Percentiles rank a stretch among this genome's conserved stretches.
phyloP scores from a whole-genome alignment of 1,140 invertebrate genomes.

The Phocides pigmalion region DNA sequence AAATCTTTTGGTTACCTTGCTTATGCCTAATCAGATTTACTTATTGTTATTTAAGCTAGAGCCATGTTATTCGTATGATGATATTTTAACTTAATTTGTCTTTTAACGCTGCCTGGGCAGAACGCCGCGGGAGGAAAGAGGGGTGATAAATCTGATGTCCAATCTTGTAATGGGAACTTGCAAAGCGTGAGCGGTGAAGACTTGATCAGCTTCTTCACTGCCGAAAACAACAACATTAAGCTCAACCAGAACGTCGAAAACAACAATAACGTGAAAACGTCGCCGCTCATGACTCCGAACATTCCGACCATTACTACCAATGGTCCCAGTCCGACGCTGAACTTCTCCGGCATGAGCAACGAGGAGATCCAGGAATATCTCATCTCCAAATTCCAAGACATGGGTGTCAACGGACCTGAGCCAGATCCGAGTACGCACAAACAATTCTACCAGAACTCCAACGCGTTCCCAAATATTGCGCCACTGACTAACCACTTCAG shows the following conservation, averaged over 20 bases:
- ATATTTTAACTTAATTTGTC: slow-evolving; percentile 31
- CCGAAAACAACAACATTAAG: slow-evolving; percentile 46
- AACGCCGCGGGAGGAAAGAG: slow-evolving; percentile 35
- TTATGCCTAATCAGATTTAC: too few relatives aligned
- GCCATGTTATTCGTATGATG: neutral
- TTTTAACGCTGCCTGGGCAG: slow-evolving; percentile 47
- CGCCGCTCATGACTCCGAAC: slow-evolving; percentile 47
- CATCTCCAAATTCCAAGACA: slow-evolving; percentile 69
- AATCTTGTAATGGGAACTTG: slow-evolving; percentile 54
- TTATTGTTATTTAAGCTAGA: too few relatives aligned
- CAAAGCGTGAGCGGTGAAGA: slow-evolving; percentile 52
- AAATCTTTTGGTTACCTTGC: too few relatives aligned
- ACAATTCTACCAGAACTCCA: slow-evolving; percentile 67
- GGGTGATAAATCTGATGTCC: slow-evolving; percentile 37
- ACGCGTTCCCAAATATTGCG: slow-evolving; percentile 71
- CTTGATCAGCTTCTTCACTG: slow-evolving; percentile 58
- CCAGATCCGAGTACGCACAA: slow-evolving; percentile 47
- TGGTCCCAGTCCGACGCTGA: slow-evolving; percentile 49
- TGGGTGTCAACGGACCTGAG: slow-evolving; percentile 50
- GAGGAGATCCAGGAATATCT: slow-evolving; percentile 74
- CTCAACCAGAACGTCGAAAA: slow-evolving; percentile 58
- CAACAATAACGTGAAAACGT: slow-evolving; percentile 56
- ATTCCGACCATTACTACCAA: slow-evolving; percentile 38
- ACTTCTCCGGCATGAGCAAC: slow-evolving; percentile 63
- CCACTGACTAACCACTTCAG: slow-evolving; percentile 64